These are phyloP conservation scores for Mythimna lalbum DNA, from an alignment of 2,888 invertebrate species.

Conservation along the genomic window DNA sequence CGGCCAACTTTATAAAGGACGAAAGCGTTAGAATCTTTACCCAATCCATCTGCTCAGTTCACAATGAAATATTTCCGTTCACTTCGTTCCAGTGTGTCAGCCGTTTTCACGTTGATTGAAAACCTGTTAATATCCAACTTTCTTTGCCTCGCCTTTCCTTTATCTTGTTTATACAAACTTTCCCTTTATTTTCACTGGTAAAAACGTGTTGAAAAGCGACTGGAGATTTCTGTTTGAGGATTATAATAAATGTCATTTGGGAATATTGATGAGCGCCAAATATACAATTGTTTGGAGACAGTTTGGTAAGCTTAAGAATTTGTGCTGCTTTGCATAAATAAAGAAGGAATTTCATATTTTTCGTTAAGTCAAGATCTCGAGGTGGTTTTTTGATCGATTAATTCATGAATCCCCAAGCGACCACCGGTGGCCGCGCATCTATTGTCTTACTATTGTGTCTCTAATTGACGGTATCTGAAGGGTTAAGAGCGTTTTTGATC, in stretches of 20 bases:
- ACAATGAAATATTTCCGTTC: slow-evolving; percentile 72
- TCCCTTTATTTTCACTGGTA: slow-evolving; percentile 45
- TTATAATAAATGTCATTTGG: slow-evolving; percentile 49
- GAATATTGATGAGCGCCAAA: slow-evolving; percentile 54
- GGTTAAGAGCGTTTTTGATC: background rate
- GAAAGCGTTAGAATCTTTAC: slow-evolving; percentile 70
- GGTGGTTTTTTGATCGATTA: background rate
- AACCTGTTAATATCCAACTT: slow-evolving; percentile 64
- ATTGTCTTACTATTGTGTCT: too few species aligned
- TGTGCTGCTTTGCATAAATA: slow-evolving; percentile 23
- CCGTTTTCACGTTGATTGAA: slow-evolving; percentile 65
- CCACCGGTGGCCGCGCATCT: too few species aligned
- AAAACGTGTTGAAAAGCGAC: slow-evolving; percentile 51
- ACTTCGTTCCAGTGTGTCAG: slow-evolving; percentile 62
- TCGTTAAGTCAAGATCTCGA: background rate
- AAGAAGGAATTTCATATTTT: slow-evolving; percentile 29
- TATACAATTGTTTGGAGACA: slow-evolving; percentile 32
- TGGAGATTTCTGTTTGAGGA: slow-evolving; percentile 39
- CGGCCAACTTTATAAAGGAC: slow-evolving; percentile 73
- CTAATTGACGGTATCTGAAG: too few species aligned
- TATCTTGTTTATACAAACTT: slow-evolving; percentile 50
- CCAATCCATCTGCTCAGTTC: slow-evolving; percentile 69
- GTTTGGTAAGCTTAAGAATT: slow-evolving; percentile 23
- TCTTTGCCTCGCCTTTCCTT: slow-evolving; percentile 49
- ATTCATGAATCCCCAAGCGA: too few species aligned